phyloP scores from a whole-genome alignment of 2,113 vertebrate species.

The Syngnathus scovelli region DNA sequence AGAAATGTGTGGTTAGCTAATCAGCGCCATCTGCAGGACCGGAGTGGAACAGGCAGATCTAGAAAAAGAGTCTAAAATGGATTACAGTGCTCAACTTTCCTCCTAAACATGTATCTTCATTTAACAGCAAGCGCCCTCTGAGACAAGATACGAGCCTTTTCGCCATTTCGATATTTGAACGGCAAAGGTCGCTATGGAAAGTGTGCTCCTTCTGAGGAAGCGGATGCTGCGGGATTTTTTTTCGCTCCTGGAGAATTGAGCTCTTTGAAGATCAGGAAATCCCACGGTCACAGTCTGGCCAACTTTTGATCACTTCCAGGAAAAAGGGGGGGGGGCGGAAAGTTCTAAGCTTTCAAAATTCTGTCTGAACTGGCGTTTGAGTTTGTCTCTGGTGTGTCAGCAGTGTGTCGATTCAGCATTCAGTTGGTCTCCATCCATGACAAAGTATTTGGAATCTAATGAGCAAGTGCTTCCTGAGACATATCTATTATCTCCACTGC shows the following conservation, averaged over 20 bases:
- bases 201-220: not conserved
- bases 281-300: slow-evolving; percentile 9
- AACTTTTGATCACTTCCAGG: slow-evolving; percentile 7
- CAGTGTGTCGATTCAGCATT: not conserved
- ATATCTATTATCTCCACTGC: not conserved
- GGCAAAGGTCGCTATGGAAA: not conserved
- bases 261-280: slow-evolving; percentile 8
- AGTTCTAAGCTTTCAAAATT: slow-evolving; percentile 5
- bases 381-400: slow-evolving; percentile 6
- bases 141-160: not conserved
- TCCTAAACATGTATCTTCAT: not conserved
- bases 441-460: not conserved
- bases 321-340: not conserved
- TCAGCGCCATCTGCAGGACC: not conserved
- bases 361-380: not conserved
- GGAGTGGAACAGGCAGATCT: not conserved
- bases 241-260: not conserved
- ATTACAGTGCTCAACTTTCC: not conserved
- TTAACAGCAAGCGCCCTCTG: not conserved
- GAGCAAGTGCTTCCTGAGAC: not conserved
- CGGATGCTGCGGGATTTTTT: slow-evolving; percentile 6
- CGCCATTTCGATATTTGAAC: not conserved
- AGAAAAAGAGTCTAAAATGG: not conserved
- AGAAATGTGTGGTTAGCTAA: not conserved
- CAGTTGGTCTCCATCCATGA: slow-evolving; percentile 2